Percentiles rank a stretch among this genome's conserved stretches.
Evolutionary conservation across 1,140 invertebrate genomes (phyloP).

Genomic region (Uloborus diversus): DNA sequence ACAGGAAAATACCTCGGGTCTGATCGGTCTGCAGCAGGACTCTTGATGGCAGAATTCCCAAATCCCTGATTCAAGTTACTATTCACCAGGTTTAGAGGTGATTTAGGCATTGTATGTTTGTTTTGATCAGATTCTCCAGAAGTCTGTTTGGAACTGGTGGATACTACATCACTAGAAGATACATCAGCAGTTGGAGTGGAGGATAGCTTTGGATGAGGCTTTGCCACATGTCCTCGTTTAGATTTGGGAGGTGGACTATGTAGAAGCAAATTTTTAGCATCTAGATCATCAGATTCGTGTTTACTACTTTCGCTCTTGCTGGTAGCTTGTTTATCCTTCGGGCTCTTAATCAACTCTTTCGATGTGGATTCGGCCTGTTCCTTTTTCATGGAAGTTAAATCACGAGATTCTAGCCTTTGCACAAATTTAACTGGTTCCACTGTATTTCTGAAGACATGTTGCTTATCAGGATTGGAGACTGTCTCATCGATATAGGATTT

Average conservation of each 20-base stretch:
- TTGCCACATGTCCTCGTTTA: conserved; percentile 30
- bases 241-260: conserved; percentile 56
- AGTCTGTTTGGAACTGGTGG: background rate
- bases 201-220: conserved; percentile 19
- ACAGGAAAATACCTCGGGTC: conserved; percentile 51
- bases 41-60: background rate
- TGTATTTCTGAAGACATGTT: conserved; percentile 34
- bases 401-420: conserved; percentile 28
- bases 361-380: background rate
- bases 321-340: background rate
- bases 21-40: conserved; percentile 14
- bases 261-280: conserved; percentile 51
- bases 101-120: background rate
- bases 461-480: conserved; percentile 2
- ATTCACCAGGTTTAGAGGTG: background rate
- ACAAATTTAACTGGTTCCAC: conserved; percentile 29
- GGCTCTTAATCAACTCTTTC: background rate
- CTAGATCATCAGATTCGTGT: conserved; percentile 10
- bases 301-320: conserved; percentile 11
- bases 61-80: no score
- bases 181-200: background rate
- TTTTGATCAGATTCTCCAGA: background rate
- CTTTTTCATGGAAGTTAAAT: conserved; percentile 29
- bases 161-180: background rate
- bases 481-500: conserved; percentile 52